Conservation (phyloP, 2,888 invertebrate genomes). For the Lamproptera curius region DNA sequence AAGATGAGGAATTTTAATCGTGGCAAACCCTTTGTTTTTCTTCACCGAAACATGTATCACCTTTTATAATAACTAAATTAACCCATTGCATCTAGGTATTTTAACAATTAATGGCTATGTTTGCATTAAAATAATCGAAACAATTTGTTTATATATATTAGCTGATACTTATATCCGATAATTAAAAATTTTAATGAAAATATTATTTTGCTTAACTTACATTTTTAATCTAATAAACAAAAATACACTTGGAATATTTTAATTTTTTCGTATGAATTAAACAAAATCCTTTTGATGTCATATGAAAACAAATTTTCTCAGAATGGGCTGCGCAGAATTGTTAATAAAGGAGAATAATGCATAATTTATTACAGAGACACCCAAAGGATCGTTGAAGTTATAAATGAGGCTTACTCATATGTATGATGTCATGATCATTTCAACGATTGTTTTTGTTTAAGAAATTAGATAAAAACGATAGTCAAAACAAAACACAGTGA, state of each 20-base stretch:
- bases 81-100: too few species aligned
- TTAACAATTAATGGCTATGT: too few species aligned
- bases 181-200: slow-evolving; percentile 22
- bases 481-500: too few species aligned
- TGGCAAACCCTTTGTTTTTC: slow-evolving; percentile 22
- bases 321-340: slow-evolving; percentile 15
- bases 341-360: slow-evolving; percentile 11
- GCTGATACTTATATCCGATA: neutral
- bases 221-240: slow-evolving; percentile 28
- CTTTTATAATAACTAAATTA: too few species aligned
- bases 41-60: neutral
- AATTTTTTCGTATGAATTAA: slow-evolving; percentile 30
- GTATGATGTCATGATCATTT: neutral
- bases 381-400: neutral
- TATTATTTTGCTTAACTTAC: slow-evolving; percentile 27
- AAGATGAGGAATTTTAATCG: slow-evolving; percentile 50
- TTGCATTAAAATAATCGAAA: neutral
- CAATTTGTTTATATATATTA: neutral
- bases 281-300: slow-evolving; percentile 18
- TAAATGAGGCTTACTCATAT: neutral
- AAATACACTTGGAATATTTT: slow-evolving; percentile 35
- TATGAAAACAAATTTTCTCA: slow-evolving; percentile 23
- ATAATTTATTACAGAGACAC: slow-evolving; percentile 9
- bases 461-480: too few species aligned
- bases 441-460: too few species aligned